Conservation (phyloP, 2,797 vertebrate genomes). For the Falco naumanni region DNA sequence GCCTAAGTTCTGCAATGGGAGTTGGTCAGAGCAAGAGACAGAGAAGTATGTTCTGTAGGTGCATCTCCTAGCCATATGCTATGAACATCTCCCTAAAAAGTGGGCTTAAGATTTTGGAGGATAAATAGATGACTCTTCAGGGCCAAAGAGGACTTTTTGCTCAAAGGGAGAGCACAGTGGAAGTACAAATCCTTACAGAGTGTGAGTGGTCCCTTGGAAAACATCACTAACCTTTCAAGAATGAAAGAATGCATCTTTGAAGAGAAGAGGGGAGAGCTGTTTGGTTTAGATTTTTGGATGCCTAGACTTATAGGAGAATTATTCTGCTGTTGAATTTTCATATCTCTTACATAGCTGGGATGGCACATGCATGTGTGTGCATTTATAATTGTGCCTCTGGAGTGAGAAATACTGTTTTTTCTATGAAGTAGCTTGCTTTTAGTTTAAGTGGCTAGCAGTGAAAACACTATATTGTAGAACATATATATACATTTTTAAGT, state of each 20-base stretch:
- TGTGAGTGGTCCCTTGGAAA: not conserved
- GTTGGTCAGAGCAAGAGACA: not conserved
- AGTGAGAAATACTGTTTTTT: not conserved
- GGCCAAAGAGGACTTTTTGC: not conserved
- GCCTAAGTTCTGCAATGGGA: not conserved
- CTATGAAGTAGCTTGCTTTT: not conserved
- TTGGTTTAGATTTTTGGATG: not conserved
- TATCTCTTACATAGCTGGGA: not conserved
- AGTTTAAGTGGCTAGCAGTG: not conserved
- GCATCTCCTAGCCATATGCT: not conserved
- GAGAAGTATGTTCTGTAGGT: not conserved
- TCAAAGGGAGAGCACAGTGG: not conserved
- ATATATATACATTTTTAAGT: not conserved
- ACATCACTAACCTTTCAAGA: not conserved
- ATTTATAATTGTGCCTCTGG: not conserved
- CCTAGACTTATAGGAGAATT: not conserved
- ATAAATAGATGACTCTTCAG: not conserved
- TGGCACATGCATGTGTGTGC: not conserved
- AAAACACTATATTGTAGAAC: not conserved
- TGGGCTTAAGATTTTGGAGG: not conserved
- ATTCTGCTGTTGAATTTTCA: not conserved
- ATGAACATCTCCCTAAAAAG: not conserved
- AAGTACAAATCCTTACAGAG: not conserved
- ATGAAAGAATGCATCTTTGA: not conserved
- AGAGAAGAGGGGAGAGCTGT: not conserved